Base-by-base conservation (phyloP, 2,797 vertebrate genomes). In the Stomatorhinus walkeri region DNA sequence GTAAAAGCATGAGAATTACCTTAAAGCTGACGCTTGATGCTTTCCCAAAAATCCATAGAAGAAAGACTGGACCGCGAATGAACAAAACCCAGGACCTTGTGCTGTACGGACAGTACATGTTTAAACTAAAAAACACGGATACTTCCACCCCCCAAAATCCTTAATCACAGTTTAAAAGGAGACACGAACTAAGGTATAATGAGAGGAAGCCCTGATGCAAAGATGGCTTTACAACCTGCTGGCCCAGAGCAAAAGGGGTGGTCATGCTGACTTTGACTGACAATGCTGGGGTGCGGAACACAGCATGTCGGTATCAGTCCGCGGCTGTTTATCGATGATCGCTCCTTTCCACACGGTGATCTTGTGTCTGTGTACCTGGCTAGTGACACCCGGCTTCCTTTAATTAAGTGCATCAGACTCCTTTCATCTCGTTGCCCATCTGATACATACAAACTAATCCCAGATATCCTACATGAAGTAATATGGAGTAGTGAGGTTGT, bases 171-270 rank as follows among this genome's bases (percentile, higher is more conserved):
- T 89, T 90, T 86, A 72, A 89, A 88, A 91, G 90, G 87, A 89
- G 89, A 88, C 89, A 85, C 64, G 85, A 88, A 88, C 89, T 88
- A 89, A 90, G 88, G 87, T 91, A 87, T 91, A 89, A 89, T 90
- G 89, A 84, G 90, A 89, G 89, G 88, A 88, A 90, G 89, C 89
- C 89, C 87, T 90, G 90, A 91, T 91, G 89, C 89, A 88, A 90
- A 90, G 88, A 91, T 90, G 91, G 87, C 90, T 91, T 90, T 89
- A 90, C 90, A 92, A 91, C 92, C 92, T 91, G 91, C 90, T 89
- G 90, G 92, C 90, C 88, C 68, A 59, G 64, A 89, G 89, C 89
- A 79, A 89, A 91, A 91, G 88, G 88, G 91, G 90, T 88, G 91
- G 89, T 88, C 90, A 84, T 79, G 64, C 83, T 24, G 85, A 87